Evolutionary conservation across 2,888 invertebrate species (phyloP).

Genomic region (Acleris cristana): DNA sequence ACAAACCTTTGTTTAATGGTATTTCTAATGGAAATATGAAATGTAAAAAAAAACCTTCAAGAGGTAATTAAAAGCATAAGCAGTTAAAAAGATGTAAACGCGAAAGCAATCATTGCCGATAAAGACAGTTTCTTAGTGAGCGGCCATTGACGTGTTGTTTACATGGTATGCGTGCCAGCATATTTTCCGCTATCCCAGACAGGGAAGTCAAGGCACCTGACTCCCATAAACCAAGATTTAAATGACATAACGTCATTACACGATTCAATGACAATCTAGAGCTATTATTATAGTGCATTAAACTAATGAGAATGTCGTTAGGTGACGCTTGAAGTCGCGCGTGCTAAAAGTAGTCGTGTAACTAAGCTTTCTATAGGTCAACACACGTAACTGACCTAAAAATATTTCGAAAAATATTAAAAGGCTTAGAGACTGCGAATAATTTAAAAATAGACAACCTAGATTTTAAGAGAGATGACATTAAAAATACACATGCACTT

Average conservation of each 20-base stretch:
- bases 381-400: not conserved
- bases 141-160: constrained; percentile 20
- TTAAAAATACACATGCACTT: constrained; percentile 29
- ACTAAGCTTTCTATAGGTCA: not conserved
- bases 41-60: too few relatives aligned
- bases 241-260: constrained; percentile 23
- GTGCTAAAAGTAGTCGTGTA: not conserved
- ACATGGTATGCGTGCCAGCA: constrained; percentile 40
- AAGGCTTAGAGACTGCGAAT: not conserved
- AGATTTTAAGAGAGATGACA: constrained; percentile 21
- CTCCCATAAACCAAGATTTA: constrained; percentile 29
- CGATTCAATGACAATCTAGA: constrained; percentile 27
- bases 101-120: not conserved
- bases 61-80: too few relatives aligned
- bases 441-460: constrained; percentile 30
- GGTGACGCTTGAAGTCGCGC: constrained; percentile 9
- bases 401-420: too few relatives aligned
- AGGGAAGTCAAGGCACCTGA: constrained; percentile 22
- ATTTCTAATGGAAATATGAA: too few relatives aligned
- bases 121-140: constrained; percentile 15
- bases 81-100: too few relatives aligned
- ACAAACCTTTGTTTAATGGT: too few relatives aligned
- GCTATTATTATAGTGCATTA: constrained; percentile 20
- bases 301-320: constrained; percentile 27
- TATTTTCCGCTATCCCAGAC: constrained; percentile 52